Evolutionary conservation across 92 coral and sea anemone species (phyloP).

Genomic region (Bergia sp.): DNA sequence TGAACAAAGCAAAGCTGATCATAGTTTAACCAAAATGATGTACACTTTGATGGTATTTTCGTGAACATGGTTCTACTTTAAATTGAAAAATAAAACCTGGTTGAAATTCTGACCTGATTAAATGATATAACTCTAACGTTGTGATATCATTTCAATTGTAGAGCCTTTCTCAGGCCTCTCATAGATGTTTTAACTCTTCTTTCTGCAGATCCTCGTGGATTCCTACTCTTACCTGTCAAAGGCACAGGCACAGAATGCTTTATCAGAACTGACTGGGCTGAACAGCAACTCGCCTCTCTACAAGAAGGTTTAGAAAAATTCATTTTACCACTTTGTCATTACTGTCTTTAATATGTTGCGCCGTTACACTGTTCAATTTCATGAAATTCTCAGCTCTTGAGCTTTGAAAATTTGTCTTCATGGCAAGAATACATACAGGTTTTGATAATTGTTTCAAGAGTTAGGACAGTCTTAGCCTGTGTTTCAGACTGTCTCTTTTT

Average conservation of each 20-base stretch:
- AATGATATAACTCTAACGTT: background rate
- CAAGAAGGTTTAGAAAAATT: slow-evolving; percentile 53
- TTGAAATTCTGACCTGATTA: background rate
- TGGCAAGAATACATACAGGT: too few relatives aligned
- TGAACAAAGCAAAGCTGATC: too few relatives aligned
- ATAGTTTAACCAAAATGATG: too few relatives aligned
- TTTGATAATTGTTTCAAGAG: too few relatives aligned
- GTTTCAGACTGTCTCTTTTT: too few relatives aligned
- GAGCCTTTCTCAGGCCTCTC: background rate
- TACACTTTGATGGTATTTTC: too few relatives aligned
- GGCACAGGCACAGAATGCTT: slow-evolving; percentile 62
- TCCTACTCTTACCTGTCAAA: slow-evolving; percentile 53
- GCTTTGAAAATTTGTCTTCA: too few relatives aligned
- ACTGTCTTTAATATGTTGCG: background rate
- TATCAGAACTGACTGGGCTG: slow-evolving; percentile 76
- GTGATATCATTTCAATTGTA: background rate
- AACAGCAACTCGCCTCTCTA: slow-evolving; percentile 49
- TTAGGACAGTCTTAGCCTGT: too few relatives aligned
- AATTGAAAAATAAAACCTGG: too few relatives aligned
- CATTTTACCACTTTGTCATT: background rate
- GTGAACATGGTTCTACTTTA: too few relatives aligned
- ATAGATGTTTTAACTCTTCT: background rate
- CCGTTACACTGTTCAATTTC: too few relatives aligned
- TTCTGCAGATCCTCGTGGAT: slow-evolving; percentile 67
- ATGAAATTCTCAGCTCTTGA: too few relatives aligned